Base-by-base conservation (phyloP, 2,113 vertebrate species). In the Melanotaenia duboulayi region DNA sequence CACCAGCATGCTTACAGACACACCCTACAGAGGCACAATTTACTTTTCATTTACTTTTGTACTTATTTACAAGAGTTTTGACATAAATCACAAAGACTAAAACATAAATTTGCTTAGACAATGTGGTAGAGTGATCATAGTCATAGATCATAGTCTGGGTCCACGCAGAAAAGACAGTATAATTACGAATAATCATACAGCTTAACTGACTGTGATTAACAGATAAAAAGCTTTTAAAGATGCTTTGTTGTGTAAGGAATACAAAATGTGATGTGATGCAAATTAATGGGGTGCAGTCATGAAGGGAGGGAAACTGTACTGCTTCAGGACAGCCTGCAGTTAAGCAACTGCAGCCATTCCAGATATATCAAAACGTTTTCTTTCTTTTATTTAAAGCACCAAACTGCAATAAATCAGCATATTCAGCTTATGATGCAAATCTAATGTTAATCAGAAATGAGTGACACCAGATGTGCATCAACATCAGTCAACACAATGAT, bases 171-270 rank as follows among this genome's bases (percentile, higher is more conserved):
- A 48, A 69, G 66, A 65, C 55, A 40, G 59, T 51, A 51, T 48
- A 82, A 37, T 17, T 25, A 37, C 74, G 24, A 32, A 44, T 79
- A 86, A 82, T 86, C 80, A 75, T 9, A 9, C 28, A 48, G 58
- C 55, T 70, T 52, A 76, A 80, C 65, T 67, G 58, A 74, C 74
- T 76, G 71, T 77, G 64, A 82, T 67, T 73, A 46, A 73, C 48
- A 60, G 55, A 80, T 32, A 54, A 64, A n/a, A 79, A 59, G 51
- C 24, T 49, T 77, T 84, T 23, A 71, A 74, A 67, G 49, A 71
- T 80, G 58, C 54, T 62, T 17, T 67, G 23, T 50, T 20, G 23
- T 16, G 17, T 8, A 54, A 63, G 32, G 42, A 62, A 65, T 40
- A 11, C 11, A 55, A 57, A 70, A 20, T 14, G 19, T 1, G 16